Evolutionary conservation across 2,888 invertebrate species (phyloP), one percentile per base, ranked within the genome.

Genomic region (Hemaris fuciformis): DNA sequence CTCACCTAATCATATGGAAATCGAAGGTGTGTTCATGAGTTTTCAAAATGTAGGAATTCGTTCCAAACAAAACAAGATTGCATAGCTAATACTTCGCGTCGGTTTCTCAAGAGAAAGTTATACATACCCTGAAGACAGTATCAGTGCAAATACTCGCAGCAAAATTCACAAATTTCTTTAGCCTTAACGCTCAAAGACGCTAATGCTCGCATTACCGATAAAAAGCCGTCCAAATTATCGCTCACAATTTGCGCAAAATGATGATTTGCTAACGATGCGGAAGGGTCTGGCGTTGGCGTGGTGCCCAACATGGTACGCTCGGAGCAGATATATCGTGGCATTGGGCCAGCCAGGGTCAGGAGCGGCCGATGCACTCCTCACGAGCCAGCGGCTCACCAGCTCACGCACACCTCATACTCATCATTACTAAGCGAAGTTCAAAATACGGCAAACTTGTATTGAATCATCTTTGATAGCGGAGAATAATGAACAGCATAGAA

Each of bases 271-370:
- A 81, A 81, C 85, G 83, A 91, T 85, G 89, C 91, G 91, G 91
- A 90, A 91, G 89, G 85, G 84, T 83, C 79, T 64, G 74, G 70
- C 70, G 67, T 84, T 90, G 91, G 91, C 90, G 69, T 67, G 46
- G 58, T 89, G 91, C 90, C 89, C 81, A 76, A 70, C 75, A 77
- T 68, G 66, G 45, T 66, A 65, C 72, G 71, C 76, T 42, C 46
- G 77, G 75, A n/a, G 53, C 18, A 53, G 80, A 84, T 83, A 79
- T 77, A 84, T 79, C 79, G 88, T 91, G 91, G 91, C 91, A 91
- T 89, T 90, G 91, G 87, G 88, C 91, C 90, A 90, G 89, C 87
- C 91, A 91, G 87, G 91, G 91, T 92, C 91, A 91, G 86, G 91
- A 89, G 89, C 91, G 91, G 87, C 62, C 91, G 85, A 88, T 90